A percentile compares a stretch with the other conserved stretches of the same genome.
These are phyloP conservation scores for Regulus satrapa DNA, from an alignment of 2,113 vertebrate species.

Conservation along the genomic window DNA sequence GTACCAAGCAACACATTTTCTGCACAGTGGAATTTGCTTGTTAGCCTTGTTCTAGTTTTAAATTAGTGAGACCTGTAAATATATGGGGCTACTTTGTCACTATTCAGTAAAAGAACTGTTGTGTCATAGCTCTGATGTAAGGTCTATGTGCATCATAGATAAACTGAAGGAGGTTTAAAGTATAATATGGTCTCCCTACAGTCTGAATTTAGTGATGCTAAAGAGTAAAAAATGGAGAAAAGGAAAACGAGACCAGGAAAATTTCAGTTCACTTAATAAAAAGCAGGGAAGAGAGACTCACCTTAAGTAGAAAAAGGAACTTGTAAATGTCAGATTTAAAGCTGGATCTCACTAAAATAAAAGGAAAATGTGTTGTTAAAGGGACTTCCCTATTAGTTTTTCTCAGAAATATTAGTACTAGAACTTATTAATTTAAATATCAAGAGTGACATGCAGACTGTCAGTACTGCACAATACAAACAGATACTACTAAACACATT, in stretches of 20 bases:
- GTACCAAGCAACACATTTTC: neutral
- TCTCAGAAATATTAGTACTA: neutral
- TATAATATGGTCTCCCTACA: neutral
- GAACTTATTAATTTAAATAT: neutral
- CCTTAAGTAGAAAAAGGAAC: neutral
- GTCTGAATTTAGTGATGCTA: neutral
- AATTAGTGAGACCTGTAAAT: neutral
- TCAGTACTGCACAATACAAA: neutral
- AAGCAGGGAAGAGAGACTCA: neutral
- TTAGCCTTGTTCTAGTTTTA: neutral
- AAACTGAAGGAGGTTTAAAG: neutral
- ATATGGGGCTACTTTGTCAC: neutral
- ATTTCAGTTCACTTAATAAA: neutral
- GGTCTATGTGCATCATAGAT: neutral
- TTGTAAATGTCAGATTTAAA: neutral
- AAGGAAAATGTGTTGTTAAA: neutral
- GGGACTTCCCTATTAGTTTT: neutral
- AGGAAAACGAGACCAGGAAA: neutral
- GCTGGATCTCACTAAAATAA: neutral
- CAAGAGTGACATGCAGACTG: neutral
- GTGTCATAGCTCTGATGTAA: neutral
- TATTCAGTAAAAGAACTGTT: neutral
- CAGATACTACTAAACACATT: neutral
- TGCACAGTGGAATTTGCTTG: neutral
- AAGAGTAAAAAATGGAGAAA: neutral